phyloP scores from a whole-genome alignment of 2,797 vertebrate genomes.

The Darevskia nairensis region DNA sequence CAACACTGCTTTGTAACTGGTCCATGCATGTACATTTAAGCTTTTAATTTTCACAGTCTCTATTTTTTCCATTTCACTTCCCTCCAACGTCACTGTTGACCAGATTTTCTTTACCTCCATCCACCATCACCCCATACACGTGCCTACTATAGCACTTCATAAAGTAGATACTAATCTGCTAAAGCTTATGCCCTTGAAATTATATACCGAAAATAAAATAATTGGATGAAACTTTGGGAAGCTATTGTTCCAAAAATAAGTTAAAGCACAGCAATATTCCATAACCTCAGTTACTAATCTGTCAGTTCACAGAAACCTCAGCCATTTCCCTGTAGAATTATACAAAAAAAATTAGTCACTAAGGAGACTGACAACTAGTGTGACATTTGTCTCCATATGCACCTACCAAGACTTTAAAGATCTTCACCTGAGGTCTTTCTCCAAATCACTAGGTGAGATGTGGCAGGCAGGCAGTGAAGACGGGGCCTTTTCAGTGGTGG shows the following conservation, averaged over 20 bases:
- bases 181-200: not conserved
- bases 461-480: not conserved
- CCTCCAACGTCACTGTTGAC: too few species aligned
- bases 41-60: too few species aligned
- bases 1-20: too few species aligned
- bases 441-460: too few species aligned
- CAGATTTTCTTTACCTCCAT: too few species aligned
- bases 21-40: too few species aligned
- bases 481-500: not conserved
- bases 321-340: not conserved
- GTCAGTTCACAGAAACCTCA: not conserved
- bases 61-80: too few species aligned
- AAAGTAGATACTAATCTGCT: too few species aligned
- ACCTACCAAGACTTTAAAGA: not conserved
- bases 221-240: not conserved
- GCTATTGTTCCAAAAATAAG: not conserved
- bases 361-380: not conserved
- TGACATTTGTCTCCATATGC: not conserved
- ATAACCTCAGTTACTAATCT: not conserved
- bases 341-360: not conserved
- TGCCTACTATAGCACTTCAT: too few species aligned
- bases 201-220: not conserved
- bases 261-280: not conserved
- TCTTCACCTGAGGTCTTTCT: not conserved
- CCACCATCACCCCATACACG: too few species aligned